Percentiles rank a stretch among this genome's conserved stretches.
These are phyloP conservation scores for Brachypteracias leptosomus DNA, from an alignment of 2,113 vertebrate species.

Conservation along the genomic window DNA sequence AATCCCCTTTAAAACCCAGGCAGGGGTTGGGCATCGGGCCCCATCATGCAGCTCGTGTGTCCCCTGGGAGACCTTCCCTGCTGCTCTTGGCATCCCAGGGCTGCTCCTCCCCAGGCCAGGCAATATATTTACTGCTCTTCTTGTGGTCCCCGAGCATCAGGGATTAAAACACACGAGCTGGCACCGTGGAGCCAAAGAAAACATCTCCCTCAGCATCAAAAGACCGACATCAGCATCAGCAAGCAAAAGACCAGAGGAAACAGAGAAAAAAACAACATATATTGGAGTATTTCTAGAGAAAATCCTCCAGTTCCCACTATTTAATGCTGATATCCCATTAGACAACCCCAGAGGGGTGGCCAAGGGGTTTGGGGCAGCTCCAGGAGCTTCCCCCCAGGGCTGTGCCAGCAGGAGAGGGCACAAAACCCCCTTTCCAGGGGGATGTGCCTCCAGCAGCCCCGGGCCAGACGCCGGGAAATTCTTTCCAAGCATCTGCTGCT, in stretches of 20 bases:
- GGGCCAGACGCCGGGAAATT: conserved; percentile 82
- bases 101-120: fast-evolving
- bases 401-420: conserved; percentile 22
- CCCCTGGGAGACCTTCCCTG: background rate
- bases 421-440: conserved; percentile 65
- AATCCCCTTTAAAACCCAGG: background rate
- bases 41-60: fast-evolving
- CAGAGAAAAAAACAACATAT: fast-evolving
- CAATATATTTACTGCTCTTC: background rate
- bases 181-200: background rate
- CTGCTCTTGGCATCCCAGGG: background rate
- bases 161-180: background rate
- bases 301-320: background rate
- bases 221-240: too few relatives aligned
- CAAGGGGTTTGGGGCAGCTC: fast-evolving
- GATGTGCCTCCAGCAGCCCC: conserved; percentile 64
- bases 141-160: background rate
- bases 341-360: background rate
- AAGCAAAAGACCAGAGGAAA: background rate
- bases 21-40: background rate
- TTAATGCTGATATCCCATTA: background rate
- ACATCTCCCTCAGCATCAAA: background rate
- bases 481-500: conserved; percentile 90
- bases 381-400: background rate
- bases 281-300: background rate